A percentile compares a stretch with the other conserved stretches of the same genome.
phyloP scores from a whole-genome alignment of 2,797 vertebrate genomes.

The Eulemur coronatus region DNA sequence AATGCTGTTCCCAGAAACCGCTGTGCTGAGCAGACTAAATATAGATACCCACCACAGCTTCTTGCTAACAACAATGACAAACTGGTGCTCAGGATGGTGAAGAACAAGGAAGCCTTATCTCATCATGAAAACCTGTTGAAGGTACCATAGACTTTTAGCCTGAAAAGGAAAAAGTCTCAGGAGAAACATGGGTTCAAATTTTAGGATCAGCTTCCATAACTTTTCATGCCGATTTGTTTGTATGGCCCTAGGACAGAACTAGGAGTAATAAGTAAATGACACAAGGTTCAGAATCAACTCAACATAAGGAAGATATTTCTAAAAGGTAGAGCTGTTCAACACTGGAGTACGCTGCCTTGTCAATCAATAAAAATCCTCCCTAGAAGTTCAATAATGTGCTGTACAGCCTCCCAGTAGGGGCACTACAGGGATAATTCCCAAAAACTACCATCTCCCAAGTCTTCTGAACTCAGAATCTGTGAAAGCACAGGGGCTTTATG shows the following conservation, averaged over 20 bases:
- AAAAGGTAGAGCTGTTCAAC: background rate
- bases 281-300: background rate
- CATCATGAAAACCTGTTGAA: background rate
- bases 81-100: background rate
- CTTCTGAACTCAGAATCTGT: constrained; percentile 2
- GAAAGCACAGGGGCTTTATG: background rate
- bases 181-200: background rate
- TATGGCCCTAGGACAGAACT: background rate
- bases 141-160: background rate
- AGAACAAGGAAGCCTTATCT: background rate
- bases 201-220: background rate
- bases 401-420: background rate
- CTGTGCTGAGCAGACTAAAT: background rate
- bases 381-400: background rate
- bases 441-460: background rate
- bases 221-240: background rate
- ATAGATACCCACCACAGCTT: background rate
- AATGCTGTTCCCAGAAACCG: background rate
- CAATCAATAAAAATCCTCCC: background rate
- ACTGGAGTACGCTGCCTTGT: background rate
- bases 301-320: background rate
- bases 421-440: background rate
- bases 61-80: background rate
- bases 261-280: background rate
- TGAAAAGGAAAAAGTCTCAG: background rate